Conservation (phyloP, 2,797 vertebrate species). For the Botia kubotai region DNA sequence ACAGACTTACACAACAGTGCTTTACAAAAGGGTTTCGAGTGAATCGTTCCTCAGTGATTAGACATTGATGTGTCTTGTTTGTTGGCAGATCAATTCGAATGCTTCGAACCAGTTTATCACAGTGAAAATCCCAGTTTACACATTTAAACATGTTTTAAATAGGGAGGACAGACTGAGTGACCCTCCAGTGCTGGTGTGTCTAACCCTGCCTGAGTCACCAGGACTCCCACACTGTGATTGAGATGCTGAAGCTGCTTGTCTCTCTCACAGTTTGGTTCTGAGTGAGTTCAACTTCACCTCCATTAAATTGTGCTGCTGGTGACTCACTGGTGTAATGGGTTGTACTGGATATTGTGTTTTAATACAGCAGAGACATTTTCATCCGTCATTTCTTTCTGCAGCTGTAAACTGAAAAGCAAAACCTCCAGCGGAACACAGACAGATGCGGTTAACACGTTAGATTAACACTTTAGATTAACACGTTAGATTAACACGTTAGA, state of each 20-base stretch:
- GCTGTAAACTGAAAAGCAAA: neutral
- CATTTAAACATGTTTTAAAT: slow-evolving; percentile 57
- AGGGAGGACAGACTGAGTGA: slow-evolving; percentile 67
- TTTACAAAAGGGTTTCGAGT: neutral
- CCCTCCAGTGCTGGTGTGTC: slow-evolving; percentile 62
- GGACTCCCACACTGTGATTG: slow-evolving; percentile 64
- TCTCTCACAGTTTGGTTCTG: slow-evolving; percentile 19
- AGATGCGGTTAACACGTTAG: neutral
- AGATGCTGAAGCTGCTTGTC: slow-evolving; percentile 11
- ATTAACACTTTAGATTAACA: neutral
- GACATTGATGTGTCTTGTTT: neutral
- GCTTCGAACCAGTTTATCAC: neutral
- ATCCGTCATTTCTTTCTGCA: slow-evolving; percentile 5
- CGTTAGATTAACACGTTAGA: neutral
- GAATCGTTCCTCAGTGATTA: neutral
- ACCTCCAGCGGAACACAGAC: no score
- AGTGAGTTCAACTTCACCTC: slow-evolving; percentile 58
- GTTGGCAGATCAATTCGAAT: neutral
- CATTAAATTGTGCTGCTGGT: slow-evolving; percentile 52
- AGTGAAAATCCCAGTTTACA: slow-evolving; percentile 21
- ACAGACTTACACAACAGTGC: neutral
- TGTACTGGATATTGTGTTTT: slow-evolving; percentile 57
- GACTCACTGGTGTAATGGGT: slow-evolving; percentile 54
- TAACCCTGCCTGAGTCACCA: slow-evolving; percentile 73
- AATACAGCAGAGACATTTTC: slow-evolving; percentile 54